Percentiles rank a stretch among this genome's conserved stretches.
These are phyloP conservation scores for Liparis tanakae DNA, from an alignment of 2,797 vertebrate species.

Conservation along the genomic window DNA sequence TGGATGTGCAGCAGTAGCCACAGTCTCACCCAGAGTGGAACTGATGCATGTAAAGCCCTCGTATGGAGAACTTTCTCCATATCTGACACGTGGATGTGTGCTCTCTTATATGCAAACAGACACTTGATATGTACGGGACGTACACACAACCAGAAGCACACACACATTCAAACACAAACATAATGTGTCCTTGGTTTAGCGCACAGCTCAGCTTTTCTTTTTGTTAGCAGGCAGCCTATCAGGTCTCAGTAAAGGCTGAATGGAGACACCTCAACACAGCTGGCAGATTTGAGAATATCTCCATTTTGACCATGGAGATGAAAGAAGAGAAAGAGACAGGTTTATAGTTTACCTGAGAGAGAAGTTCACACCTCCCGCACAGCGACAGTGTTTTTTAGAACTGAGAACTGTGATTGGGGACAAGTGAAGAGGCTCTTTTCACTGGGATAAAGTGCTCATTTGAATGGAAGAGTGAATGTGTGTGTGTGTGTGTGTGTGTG, in stretches of 20 bases:
- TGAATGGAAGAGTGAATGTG: slow-evolving; percentile 62
- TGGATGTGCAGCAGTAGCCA: slow-evolving; percentile 31
- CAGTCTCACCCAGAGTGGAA: slow-evolving; percentile 42
- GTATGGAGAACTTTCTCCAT: slow-evolving; percentile 31
- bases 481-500: slow-evolving; percentile 29
- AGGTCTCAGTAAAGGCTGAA: slow-evolving; percentile 30
- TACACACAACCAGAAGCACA: not conserved
- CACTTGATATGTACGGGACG: not conserved
- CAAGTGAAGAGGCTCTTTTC: slow-evolving; percentile 68
- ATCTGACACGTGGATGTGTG: slow-evolving; percentile 2
- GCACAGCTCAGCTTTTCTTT: slow-evolving; percentile 14
- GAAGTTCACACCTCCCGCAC: slow-evolving; percentile 47
- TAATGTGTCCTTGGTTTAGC: slow-evolving; percentile 27
- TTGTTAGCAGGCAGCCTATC: slow-evolving; percentile 31
- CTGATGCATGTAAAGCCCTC: slow-evolving; percentile 52
- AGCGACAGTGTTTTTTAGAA: slow-evolving; percentile 43
- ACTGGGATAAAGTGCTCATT: slow-evolving; percentile 67
- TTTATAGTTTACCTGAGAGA: slow-evolving; percentile 56
- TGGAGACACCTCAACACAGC: slow-evolving; percentile 34
- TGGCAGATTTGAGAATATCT: slow-evolving; percentile 42
- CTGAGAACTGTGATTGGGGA: slow-evolving; percentile 59
- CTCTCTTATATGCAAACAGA: slow-evolving; percentile 6
- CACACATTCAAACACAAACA: slow-evolving; percentile 27
- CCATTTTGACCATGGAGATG: slow-evolving; percentile 42
- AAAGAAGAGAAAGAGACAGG: slow-evolving; percentile 45